Conservation (phyloP, 2,113 vertebrate species). For the Tamias sibiricus region DNA sequence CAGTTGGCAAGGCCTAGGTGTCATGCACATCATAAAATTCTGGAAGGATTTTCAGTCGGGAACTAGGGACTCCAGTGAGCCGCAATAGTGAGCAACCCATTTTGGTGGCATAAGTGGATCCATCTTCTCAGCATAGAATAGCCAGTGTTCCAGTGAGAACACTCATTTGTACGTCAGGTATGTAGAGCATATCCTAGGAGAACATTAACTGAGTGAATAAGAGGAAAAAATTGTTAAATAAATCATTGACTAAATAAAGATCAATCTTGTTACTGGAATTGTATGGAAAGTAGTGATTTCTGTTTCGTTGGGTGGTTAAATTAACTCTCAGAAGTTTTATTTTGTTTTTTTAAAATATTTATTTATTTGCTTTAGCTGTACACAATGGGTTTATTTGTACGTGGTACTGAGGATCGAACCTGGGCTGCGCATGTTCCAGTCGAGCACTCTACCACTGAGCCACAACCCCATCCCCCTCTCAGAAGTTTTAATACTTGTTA, state of each 20-base stretch:
- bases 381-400: too few species aligned
- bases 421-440: rapidly evolving
- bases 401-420: too few species aligned
- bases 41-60: neutral
- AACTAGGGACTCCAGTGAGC: neutral
- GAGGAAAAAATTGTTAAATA: neutral
- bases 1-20: neutral
- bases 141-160: neutral
- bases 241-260: neutral
- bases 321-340: neutral
- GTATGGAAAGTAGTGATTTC: neutral
- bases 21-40: neutral
- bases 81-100: neutral
- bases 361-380: too few species aligned
- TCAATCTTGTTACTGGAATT: neutral
- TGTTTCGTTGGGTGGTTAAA: neutral
- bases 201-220: neutral
- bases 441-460: too few species aligned
- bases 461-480: neutral
- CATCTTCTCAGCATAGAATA: neutral
- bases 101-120: neutral
- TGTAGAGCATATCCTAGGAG: neutral
- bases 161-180: neutral
- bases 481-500: neutral
- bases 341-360: too few species aligned